Conservation (phyloP, 2,113 vertebrate genomes). For the Chaenogobius annularis region DNA sequence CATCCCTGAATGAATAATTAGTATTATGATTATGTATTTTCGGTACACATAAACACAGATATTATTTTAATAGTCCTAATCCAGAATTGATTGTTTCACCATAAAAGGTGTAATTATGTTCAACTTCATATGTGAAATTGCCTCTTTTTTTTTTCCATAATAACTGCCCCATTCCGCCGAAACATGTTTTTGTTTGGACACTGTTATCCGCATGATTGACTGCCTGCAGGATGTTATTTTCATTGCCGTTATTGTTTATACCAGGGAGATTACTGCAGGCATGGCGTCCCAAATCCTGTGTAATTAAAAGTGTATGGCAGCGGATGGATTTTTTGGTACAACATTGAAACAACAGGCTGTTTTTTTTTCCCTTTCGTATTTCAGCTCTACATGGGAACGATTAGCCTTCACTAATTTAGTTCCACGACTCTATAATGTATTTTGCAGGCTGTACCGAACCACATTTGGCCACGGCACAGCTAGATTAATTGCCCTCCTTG, state of each 20-base stretch:
- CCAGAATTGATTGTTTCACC: neutral
- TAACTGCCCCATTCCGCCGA: neutral
- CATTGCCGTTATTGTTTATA: constrained; percentile 63
- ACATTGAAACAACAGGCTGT: constrained; percentile 21
- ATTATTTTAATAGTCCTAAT: neutral
- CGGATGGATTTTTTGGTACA: constrained; percentile 1
- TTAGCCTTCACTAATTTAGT: constrained; percentile 51
- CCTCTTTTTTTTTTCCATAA: neutral
- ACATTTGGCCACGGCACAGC: constrained; percentile 37
- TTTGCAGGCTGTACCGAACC: constrained; percentile 32
- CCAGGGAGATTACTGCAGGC: constrained; percentile 51
- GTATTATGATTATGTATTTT: too few species aligned
- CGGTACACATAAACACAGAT: neutral
- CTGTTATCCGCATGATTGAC: constrained; percentile 25
- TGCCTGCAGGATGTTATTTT: constrained; percentile 57
- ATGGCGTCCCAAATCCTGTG: constrained; percentile 38
- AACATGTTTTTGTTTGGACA: constrained; percentile 28
- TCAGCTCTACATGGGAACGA: constrained; percentile 47
- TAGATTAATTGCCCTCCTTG: constrained; percentile 78
- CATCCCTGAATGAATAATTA: too few species aligned
- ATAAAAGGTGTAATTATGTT: neutral
- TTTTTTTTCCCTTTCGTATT: constrained; percentile 33
- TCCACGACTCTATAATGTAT: constrained; percentile 39
- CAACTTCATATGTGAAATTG: neutral
- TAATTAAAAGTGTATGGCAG: constrained; percentile 55